These are phyloP conservation scores for Amblyraja radiata DNA, from an alignment of 2,797 vertebrate genomes.

Conservation along the genomic window DNA sequence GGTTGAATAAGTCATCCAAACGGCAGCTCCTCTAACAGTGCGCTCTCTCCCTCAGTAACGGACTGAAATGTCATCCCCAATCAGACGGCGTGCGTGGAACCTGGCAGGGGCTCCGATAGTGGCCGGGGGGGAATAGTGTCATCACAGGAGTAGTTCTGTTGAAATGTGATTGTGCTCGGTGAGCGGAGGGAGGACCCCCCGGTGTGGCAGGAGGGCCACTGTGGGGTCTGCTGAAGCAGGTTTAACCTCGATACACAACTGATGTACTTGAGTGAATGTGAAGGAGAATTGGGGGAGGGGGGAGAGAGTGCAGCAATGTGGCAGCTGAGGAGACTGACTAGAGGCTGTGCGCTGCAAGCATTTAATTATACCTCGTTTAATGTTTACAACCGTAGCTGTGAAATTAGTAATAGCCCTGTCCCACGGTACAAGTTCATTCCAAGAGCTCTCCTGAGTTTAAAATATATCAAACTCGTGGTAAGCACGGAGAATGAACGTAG, in stretches of 20 bases:
- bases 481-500: too few relatives aligned
- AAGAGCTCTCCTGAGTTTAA: too few relatives aligned
- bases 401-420: constrained; percentile 43
- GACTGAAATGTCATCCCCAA: not conserved
- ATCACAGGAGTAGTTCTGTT: not conserved
- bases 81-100: not conserved
- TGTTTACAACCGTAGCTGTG: constrained; percentile 47
- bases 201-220: not conserved
- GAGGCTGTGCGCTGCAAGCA: constrained; percentile 43
- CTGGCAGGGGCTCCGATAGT: too few relatives aligned
- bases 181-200: not conserved
- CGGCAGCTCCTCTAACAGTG: not conserved
- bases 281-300: too few relatives aligned
- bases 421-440: too few relatives aligned
- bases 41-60: not conserved
- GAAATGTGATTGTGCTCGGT: not conserved
- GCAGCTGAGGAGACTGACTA: constrained; percentile 39
- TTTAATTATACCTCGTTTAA: constrained; percentile 53
- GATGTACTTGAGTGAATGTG: not conserved
- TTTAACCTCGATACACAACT: not conserved
- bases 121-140: too few relatives aligned
- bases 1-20: not conserved
- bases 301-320: too few relatives aligned
- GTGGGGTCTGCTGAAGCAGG: not conserved
- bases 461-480: too few relatives aligned